Evolutionary conservation across 2,888 invertebrate species (phyloP), one percentile per base, ranked within the genome.

Genomic region (Aleiodes leptofemur): DNA sequence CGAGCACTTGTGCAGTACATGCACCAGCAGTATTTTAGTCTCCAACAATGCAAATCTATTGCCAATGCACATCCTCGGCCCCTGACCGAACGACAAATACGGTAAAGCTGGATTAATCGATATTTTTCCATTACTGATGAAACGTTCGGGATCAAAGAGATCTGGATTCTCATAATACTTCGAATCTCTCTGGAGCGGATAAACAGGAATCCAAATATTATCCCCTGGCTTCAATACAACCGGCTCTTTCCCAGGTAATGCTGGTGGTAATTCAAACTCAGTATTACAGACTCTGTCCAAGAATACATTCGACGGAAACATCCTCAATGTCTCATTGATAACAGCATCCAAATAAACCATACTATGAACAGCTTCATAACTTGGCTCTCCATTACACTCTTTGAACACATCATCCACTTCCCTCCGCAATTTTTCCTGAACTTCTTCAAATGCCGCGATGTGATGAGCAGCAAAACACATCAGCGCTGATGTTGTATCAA

Each of bases 381-480:
- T 90, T 7, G 90, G 71, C 38, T 87, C 80, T 2, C 85, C 80
- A n/a, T 84, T 86, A 13, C 76, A 74, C 8, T 88, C 81, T 6
- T 86, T 31, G 0, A 82, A 13, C 6, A 75, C 74, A 5, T 71
- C 43, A 6, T 89, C 87, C 6, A 89, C 80, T 77, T 90, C 88
- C 0, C 76, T 66, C 9, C 78, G 84, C 76, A 92, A 82, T 78
- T 85, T 90, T 0, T 90, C 88, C 74, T 92, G 91, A 0, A 91
- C 78, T 0, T 90, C 86, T 0, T 87, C 84, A 78, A 92, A 85
- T 0, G 91, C 38, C 0, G 82, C 86, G 0, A 88, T 31, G 55
- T 85, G 84, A 34, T 86, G 81, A 3, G 81, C 77, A 3, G 78
- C 64, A 72, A 86, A 84, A 0, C 34, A 34, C 34, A 34, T 34